These are phyloP conservation scores for Trinectes maculatus DNA, from an alignment of 2,113 vertebrate species.

Conservation along the genomic window DNA sequence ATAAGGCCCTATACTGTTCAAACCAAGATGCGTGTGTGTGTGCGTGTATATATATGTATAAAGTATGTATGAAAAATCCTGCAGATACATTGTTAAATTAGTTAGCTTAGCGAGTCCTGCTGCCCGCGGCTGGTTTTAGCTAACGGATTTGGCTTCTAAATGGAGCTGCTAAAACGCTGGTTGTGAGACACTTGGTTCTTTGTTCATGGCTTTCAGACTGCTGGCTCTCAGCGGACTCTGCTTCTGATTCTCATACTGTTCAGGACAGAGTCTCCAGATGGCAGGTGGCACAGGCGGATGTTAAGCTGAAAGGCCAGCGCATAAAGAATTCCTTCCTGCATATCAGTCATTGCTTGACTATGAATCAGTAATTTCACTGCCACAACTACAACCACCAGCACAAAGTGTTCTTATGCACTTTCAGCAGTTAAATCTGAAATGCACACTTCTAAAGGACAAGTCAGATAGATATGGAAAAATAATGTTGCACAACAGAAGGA, in stretches of 20 bases:
- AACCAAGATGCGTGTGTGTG: no score
- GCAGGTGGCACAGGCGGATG: neutral
- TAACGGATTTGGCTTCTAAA: conserved; percentile 31
- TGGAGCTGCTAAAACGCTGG: conserved; percentile 19
- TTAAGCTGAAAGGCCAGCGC: neutral
- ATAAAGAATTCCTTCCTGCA: neutral
- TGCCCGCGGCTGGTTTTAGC: conserved; percentile 28
- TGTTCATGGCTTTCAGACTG: conserved; percentile 33
- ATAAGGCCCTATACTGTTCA: no score
- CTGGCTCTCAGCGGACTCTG: conserved; percentile 18
- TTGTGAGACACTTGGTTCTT: conserved; percentile 35
- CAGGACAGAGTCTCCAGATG: neutral
- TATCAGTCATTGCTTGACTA: neutral
- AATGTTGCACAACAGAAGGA: neutral
- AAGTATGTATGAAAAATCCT: no score
- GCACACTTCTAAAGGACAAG: no score
- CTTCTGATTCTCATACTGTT: neutral
- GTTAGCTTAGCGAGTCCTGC: conserved; percentile 36
- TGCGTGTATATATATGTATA: no score
- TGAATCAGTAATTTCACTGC: neutral
- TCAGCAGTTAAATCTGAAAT: no score
- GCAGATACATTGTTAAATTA: neutral
- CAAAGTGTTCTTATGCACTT: neutral
- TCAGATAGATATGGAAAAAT: neutral
- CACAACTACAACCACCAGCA: neutral